Evolutionary conservation across 2,113 vertebrate species (phyloP), one percentile per base, ranked within the genome.

Genomic region (Nestor notabilis): DNA sequence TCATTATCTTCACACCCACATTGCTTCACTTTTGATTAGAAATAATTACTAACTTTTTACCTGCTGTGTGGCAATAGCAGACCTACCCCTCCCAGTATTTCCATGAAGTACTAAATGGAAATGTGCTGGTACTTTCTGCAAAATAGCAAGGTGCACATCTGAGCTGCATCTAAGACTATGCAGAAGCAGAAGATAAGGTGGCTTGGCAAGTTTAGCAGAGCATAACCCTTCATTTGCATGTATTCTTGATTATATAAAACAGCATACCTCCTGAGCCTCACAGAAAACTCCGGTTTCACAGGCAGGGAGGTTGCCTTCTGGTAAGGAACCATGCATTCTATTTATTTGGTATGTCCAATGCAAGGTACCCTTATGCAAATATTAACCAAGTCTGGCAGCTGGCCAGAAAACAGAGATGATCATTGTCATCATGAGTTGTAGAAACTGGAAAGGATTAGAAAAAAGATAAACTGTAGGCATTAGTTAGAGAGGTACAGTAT

Each of bases 171-270:
- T 92, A n/a, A 72, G 65, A 44, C 52, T 55, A 10, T 25, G 55
- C 65, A 95, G 35, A 80, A 89, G 47, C 35, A 74, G 58, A 83
- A 81, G 41, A 66, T 69, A 66, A 87, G 27, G 65, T 52, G 35
- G 95, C 55, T 87, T 63, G 46, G 61, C 89, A 89, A 77, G 64
- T 91, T 90, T 43, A 89, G 86, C 76, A 81, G 60, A 87, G n/a
- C 28, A 37, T 28, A 90, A 79, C 11, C 35, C 33, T 87, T 83
- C 24, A 81, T 92, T 89, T 93, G 50, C 9, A 1, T 50, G 17
- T 47, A 68, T 86, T 95, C n/a, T 68, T 87, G 70, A 89, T 83
- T 63, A 50, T 7, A 55, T 60, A 25, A 65, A 80, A 19, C 4
- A 81, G 10, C 10, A 17, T 18, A 49, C 20, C 68, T 86, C 35